A percentile compares a stretch with the other conserved stretches of the same genome.
Evolutionary conservation across 2,113 vertebrate genomes (phyloP).

Genomic region (Microtus montanus): DNA sequence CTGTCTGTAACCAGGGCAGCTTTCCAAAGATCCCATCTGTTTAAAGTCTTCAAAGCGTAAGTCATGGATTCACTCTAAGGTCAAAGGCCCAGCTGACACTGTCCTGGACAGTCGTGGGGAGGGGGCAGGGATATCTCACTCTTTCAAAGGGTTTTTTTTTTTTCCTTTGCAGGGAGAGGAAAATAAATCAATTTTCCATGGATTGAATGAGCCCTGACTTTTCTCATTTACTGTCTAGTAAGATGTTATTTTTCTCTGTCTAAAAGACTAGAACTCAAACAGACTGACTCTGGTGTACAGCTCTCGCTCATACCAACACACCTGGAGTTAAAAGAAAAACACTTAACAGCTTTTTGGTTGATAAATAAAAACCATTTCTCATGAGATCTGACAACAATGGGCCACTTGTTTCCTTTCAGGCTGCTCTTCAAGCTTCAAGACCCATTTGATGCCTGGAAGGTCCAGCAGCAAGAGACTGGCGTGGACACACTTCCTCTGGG

Average conservation of each 20-base stretch:
- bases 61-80: slow-evolving; percentile 68
- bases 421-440: slow-evolving; percentile 29
- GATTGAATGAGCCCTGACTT: slow-evolving; percentile 62
- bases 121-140: slow-evolving; percentile 29
- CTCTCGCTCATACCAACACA: slow-evolving; percentile 52
- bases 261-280: slow-evolving; percentile 65
- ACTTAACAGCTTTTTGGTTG: slow-evolving; percentile 67
- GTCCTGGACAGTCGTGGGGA: not conserved
- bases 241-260: slow-evolving; percentile 68
- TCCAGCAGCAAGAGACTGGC: not conserved
- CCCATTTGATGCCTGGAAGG: not conserved
- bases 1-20: not conserved
- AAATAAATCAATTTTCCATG: slow-evolving; percentile 76
- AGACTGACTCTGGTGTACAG: slow-evolving; percentile 63
- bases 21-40: slow-evolving; percentile 23
- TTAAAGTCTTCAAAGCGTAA: slow-evolving; percentile 64
- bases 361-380: slow-evolving; percentile 67
- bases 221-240: slow-evolving; percentile 60
- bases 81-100: slow-evolving; percentile 51
- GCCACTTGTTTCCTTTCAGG: slow-evolving; percentile 56
- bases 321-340: slow-evolving; percentile 67
- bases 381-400: slow-evolving; percentile 53
- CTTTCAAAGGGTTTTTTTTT: slow-evolving; percentile 56
- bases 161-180: not conserved
- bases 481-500: not conserved